phyloP scores from a whole-genome alignment of 2,113 vertebrate genomes.

The Hypocryptadius cinnamomeus region DNA sequence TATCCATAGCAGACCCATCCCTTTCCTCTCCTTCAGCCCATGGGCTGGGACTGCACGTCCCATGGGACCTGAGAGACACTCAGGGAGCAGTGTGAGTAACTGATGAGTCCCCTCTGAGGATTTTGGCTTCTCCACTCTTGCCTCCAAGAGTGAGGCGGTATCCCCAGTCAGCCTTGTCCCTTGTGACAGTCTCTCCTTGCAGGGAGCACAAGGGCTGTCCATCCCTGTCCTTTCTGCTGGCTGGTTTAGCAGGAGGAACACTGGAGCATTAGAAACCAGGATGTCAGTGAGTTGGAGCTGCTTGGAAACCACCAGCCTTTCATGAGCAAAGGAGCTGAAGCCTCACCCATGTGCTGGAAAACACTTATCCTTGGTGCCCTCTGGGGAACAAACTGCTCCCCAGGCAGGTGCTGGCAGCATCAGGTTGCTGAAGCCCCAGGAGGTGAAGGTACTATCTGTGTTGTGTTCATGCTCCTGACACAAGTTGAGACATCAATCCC shows the following conservation, averaged over 20 bases:
- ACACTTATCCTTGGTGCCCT: not conserved
- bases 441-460: not conserved
- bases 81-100: not conserved
- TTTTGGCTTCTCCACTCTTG: not conserved
- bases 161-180: not conserved
- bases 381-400: not conserved
- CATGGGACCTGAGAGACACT: not conserved
- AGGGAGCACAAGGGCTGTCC: not conserved
- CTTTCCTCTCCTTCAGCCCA: not conserved
- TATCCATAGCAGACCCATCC: not conserved
- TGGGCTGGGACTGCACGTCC: accelerated
- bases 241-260: not conserved
- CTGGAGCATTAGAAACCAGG: not conserved
- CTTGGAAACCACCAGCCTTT: not conserved
- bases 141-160: not conserved
- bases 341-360: not conserved
- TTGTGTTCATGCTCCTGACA: not conserved
- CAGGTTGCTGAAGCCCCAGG: not conserved
- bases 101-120: not conserved
- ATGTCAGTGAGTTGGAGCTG: not conserved
- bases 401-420: not conserved
- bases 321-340: not conserved
- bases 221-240: not conserved
- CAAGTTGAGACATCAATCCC: not conserved
- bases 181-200: not conserved